Conservation (phyloP, 2,888 invertebrate species). For the Pomacea canaliculata region DNA sequence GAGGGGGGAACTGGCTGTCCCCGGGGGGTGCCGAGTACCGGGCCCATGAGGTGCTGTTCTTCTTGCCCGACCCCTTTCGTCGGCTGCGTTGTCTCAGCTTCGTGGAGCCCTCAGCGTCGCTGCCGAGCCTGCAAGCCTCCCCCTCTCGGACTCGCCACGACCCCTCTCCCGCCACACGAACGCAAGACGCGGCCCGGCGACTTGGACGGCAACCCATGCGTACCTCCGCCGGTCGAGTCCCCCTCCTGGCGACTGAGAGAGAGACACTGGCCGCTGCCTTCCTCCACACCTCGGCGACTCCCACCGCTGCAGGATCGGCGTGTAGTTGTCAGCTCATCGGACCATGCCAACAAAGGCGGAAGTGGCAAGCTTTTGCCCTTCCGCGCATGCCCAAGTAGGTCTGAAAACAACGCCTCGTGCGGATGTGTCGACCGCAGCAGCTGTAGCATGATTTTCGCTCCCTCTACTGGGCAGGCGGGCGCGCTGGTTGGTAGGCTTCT, state of each 20-base stretch:
- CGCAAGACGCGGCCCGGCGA: slow-evolving; percentile 33
- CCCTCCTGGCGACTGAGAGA: slow-evolving; percentile 1
- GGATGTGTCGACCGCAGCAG: too few relatives aligned
- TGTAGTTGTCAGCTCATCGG: slow-evolving; percentile 6
- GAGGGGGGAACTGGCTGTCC: slow-evolving; percentile 35
- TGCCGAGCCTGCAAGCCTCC: slow-evolving; percentile 13
- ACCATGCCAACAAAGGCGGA: slow-evolving; percentile 15
- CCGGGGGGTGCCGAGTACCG: slow-evolving; percentile 22
- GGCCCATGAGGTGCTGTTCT: slow-evolving; percentile 16
- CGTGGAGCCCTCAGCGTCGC: neutral
- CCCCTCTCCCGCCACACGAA: slow-evolving; percentile 28
- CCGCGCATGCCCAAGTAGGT: slow-evolving; percentile 4
- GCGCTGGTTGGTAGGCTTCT: too few relatives aligned
- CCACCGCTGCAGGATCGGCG: neutral
- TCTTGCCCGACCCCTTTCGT: slow-evolving; percentile 1
- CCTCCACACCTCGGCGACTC: slow-evolving; percentile 9
- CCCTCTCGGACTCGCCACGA: slow-evolving; percentile 11
- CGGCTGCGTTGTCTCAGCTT: slow-evolving; percentile 21
- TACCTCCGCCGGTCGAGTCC: neutral
- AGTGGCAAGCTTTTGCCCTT: slow-evolving; percentile 1
- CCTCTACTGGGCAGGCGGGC: too few relatives aligned
- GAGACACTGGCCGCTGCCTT: neutral
- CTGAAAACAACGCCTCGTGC: too few relatives aligned
- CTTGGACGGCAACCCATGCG: slow-evolving; percentile 38
- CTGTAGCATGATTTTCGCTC: too few relatives aligned